These are phyloP conservation scores for Excalfactoria chinensis DNA, from an alignment of 2,113 vertebrate species.

Conservation along the genomic window DNA sequence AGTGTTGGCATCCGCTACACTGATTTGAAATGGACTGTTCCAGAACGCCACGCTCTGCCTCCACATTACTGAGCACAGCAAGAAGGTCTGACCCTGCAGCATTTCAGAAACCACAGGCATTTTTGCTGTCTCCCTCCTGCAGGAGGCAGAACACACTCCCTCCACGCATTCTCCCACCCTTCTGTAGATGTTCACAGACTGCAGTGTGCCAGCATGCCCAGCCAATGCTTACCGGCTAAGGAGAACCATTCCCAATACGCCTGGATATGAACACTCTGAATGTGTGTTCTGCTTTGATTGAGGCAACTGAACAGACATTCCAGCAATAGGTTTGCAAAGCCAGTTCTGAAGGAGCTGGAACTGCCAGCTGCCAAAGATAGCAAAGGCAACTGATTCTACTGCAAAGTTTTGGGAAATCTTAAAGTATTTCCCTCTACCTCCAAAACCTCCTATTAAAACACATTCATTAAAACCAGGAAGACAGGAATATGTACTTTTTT, in stretches of 20 bases:
- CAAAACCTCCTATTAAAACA: neutral
- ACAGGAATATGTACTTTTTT: neutral
- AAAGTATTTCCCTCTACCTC: neutral
- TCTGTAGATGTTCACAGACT: accelerated
- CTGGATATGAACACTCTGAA: neutral
- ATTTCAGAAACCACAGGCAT: neutral
- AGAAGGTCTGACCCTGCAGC: neutral
- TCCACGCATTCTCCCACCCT: accelerated
- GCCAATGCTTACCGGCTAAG: accelerated
- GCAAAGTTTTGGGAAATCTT: neutral
- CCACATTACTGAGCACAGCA: accelerated
- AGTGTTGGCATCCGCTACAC: neutral
- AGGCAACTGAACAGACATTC: neutral
- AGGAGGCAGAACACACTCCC: accelerated
- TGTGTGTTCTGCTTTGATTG: neutral
- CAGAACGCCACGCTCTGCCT: neutral
- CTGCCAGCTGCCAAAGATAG: neutral
- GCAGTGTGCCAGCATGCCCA: neutral
- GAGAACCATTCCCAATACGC: neutral
- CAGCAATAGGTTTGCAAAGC: neutral
- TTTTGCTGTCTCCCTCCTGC: neutral
- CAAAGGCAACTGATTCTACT: neutral
- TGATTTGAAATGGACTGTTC: accelerated
- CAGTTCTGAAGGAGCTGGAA: neutral
- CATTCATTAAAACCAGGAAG: neutral